phyloP scores from a whole-genome alignment of 2,888 invertebrate genomes.

The Taenaris catops region DNA sequence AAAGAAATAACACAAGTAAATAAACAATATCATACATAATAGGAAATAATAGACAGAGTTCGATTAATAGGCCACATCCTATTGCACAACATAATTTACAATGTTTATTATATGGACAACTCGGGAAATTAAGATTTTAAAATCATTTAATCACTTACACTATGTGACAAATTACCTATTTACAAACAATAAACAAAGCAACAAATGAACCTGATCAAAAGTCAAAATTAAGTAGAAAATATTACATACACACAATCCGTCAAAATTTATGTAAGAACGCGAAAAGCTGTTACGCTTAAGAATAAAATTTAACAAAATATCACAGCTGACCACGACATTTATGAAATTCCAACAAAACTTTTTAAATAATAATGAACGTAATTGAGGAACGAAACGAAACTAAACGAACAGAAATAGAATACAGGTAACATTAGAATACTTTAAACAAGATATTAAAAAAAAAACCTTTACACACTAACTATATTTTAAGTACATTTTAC shows the following conservation, averaged over 20 bases:
- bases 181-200: constrained; percentile 76
- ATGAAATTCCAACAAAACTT: constrained; percentile 57
- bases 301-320: constrained; percentile 78
- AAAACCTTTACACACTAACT: constrained; percentile 47
- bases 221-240: constrained; percentile 31
- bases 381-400: constrained; percentile 27
- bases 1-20: constrained; percentile 74
- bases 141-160: constrained; percentile 47
- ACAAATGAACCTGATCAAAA: constrained; percentile 56
- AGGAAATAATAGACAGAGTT: constrained; percentile 36
- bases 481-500: constrained; percentile 73
- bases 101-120: constrained; percentile 31
- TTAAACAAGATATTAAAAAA: constrained; percentile 35
- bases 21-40: constrained; percentile 60
- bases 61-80: constrained; percentile 59
- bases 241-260: constrained; percentile 40
- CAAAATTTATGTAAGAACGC: constrained; percentile 42
- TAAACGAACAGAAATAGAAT: constrained; percentile 20
- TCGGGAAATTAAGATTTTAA: constrained; percentile 46
- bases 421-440: constrained; percentile 24
- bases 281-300: constrained; percentile 59
- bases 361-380: constrained; percentile 32
- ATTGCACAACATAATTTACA: constrained; percentile 62
- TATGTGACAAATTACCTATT: constrained; percentile 51
- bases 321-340: constrained; percentile 77